Base-by-base conservation (phyloP, 2,888 invertebrate genomes). In the Isoperla grammatica region DNA sequence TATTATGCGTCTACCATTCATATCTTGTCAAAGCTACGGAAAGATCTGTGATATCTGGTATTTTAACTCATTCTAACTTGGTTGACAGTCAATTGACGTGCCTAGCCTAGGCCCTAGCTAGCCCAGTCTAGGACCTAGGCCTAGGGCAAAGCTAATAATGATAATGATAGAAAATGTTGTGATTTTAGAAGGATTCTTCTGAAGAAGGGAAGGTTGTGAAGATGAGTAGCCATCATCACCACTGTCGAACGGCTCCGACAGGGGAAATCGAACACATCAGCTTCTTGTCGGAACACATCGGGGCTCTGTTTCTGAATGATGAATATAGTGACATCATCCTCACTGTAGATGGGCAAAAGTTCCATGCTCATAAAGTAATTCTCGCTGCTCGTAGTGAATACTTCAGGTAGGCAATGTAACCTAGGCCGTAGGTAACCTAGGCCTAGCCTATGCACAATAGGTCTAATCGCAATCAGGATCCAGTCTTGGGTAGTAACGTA, bases 381-480 rank as follows among this genome's bases (percentile, higher is more conserved):
- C 79, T 99, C 57, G 98, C 98, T 0, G 91, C 95, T 23, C 82
- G 98, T 69, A 95, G 96, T 71, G 92, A 96, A 69, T 99, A 97
- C 77, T 99, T 98, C 75, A 81, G 95, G 73, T 96, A 87, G 9
- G n/a, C n/a, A n/a, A n/a, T n/a, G n/a, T n/a, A n/a, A n/a, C n/a
- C n/a, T n/a, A n/a, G n/a, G n/a, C n/a, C n/a, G 75, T 88, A 22
- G n/a, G n/a, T n/a, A n/a, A n/a, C n/a, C n/a, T n/a, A n/a, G n/a
- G n/a, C n/a, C n/a, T n/a, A n/a, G n/a, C n/a, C n/a, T n/a, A n/a
- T n/a, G n/a, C n/a, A n/a, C n/a, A 29, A 29, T 29, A 29, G 29
- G 29, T 8, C 29, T 29, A 29, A n/a, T n/a, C n/a, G n/a, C n/a
- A n/a, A n/a, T n/a, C n/a, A n/a, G n/a, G n/a, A n/a, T n/a, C n/a